phyloP scores from a whole-genome alignment of 2,113 vertebrate genomes.

The Brachypteracias leptosomus region DNA sequence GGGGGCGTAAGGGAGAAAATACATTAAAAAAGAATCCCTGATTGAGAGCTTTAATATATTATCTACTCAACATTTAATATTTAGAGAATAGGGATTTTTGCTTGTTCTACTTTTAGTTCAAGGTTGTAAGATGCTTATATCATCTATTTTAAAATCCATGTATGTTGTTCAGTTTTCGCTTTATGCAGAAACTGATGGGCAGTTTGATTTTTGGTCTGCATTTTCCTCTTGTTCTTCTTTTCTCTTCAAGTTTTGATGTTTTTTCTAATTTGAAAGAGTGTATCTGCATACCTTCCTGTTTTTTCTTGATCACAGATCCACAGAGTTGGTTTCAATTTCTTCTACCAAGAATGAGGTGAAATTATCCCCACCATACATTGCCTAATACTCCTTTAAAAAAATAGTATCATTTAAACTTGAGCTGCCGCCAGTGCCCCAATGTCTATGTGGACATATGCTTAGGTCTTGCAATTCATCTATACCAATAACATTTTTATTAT shows the following conservation, averaged over 20 bases:
- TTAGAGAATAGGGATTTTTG: conserved; percentile 4
- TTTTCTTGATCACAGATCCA: not conserved
- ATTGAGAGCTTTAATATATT: not conserved
- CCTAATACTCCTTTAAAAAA: not conserved
- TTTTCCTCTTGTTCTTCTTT: not conserved
- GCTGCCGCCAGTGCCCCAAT: not conserved
- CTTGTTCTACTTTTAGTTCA: not conserved
- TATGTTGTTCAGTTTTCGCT: not conserved
- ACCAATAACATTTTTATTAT: not conserved
- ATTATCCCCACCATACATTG: not conserved
- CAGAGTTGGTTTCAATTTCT: not conserved
- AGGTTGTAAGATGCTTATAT: not conserved
- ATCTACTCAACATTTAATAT: not conserved
- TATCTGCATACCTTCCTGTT: not conserved
- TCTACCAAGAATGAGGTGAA: not conserved
- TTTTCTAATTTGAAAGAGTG: not conserved
- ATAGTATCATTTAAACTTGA: not conserved
- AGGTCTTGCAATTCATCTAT: not conserved
- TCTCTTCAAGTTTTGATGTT: accelerated
- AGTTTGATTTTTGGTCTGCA: not conserved
- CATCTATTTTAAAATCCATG: not conserved
- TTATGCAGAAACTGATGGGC: not conserved
- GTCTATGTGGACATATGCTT: not conserved
- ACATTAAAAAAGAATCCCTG: not conserved
- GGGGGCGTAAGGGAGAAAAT: conserved; percentile 29